Conservation (phyloP, 2,113 vertebrate genomes). For the Dicrurus megarhynchus region DNA sequence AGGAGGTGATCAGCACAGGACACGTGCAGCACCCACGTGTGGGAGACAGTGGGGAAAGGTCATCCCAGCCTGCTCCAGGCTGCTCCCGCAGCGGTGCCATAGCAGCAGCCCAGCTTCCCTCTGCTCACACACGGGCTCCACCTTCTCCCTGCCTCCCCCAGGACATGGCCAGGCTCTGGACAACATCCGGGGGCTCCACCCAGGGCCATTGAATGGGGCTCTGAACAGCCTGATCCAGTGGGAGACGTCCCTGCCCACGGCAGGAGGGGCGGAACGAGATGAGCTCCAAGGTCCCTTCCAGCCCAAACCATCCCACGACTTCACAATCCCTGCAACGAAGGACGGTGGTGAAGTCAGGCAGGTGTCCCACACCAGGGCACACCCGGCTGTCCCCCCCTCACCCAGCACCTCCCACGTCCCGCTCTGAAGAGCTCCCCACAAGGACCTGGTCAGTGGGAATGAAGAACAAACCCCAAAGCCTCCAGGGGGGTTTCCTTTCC, state of each 20-base stretch:
- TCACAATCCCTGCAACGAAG: not conserved
- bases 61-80: not conserved
- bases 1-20: not conserved
- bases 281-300: not conserved
- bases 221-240: fast-evolving
- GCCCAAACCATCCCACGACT: not conserved
- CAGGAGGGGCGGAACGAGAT: not conserved
- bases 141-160: not conserved
- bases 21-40: fast-evolving
- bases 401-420: not conserved
- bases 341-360: fast-evolving
- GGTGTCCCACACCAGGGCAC: fast-evolving
- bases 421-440: not conserved
- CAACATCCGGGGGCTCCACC: not conserved
- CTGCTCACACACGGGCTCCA: not conserved
- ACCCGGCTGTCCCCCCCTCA: not conserved
- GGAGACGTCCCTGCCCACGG: not conserved
- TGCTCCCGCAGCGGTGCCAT: fast-evolving
- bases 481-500: not conserved
- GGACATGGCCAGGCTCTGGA: not conserved
- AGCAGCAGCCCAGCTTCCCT: not conserved
- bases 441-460: not conserved
- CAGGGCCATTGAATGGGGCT: not conserved
- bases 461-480: not conserved
- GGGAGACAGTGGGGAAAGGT: not conserved